phyloP scores from a whole-genome alignment of 2,113 vertebrate species.

The Blennius ocellaris region DNA sequence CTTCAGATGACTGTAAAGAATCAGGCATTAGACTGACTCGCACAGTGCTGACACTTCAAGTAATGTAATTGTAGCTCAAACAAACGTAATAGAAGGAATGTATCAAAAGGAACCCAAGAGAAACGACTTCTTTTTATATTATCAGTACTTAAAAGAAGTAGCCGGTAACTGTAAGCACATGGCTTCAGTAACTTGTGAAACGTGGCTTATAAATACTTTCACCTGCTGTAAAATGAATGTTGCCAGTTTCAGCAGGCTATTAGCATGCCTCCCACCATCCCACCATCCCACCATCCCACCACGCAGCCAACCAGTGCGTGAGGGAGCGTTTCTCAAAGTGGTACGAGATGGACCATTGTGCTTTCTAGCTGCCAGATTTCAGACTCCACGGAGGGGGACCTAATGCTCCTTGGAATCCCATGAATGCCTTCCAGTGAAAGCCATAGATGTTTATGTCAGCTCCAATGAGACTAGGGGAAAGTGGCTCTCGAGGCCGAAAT shows the following conservation, averaged over 20 bases:
- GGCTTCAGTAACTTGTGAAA: background rate
- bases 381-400: constrained; percentile 51
- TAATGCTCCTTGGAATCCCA: constrained; percentile 79
- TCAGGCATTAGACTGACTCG: no score
- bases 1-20: no score
- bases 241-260: constrained; percentile 6
- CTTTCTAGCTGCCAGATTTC: constrained; percentile 37
- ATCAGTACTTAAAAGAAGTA: no score
- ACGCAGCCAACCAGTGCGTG: constrained; percentile 10
- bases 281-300: background rate
- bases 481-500: constrained; percentile 74
- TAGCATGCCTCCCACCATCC: constrained; percentile 5
- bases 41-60: no score
- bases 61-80: no score
- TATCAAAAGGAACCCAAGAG: no score
- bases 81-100: no score
- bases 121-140: no score
- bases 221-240: background rate
- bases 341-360: constrained; percentile 51
- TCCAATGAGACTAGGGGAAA: constrained; percentile 75
- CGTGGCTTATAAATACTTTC: background rate
- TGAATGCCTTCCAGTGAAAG: constrained; percentile 76
- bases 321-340: constrained; percentile 34
- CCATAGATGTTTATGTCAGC: constrained; percentile 62
- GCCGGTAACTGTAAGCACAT: no score